Evolutionary conservation across 2,113 vertebrate species (phyloP).

Genomic region (Myodes glareolus): DNA sequence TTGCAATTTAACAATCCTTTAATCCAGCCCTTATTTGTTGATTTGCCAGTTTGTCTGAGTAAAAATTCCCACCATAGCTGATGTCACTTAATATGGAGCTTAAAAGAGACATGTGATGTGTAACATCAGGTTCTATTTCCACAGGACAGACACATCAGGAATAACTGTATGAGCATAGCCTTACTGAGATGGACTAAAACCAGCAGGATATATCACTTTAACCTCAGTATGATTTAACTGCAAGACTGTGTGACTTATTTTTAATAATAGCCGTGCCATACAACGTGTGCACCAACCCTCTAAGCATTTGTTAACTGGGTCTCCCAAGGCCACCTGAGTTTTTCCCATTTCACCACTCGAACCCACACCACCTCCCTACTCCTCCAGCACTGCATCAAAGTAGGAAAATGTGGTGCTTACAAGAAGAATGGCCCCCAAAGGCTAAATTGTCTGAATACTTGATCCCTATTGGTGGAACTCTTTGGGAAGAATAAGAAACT

Average conservation of each 20-base stretch:
- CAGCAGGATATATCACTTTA: background rate
- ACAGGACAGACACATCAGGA: background rate
- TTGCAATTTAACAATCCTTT: background rate
- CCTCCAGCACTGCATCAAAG: background rate
- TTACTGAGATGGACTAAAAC: background rate
- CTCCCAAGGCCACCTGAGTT: background rate
- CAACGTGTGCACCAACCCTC: background rate
- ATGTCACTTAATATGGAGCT: background rate
- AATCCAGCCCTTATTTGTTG: background rate
- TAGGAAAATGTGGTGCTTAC: background rate
- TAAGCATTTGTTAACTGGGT: background rate
- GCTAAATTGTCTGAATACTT: background rate
- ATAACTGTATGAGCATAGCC: background rate
- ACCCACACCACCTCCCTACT: background rate
- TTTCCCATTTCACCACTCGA: rapidly evolving
- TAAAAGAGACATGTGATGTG: background rate
- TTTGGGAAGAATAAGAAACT: background rate
- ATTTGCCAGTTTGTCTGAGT: background rate
- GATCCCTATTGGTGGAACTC: background rate
- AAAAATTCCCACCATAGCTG: background rate
- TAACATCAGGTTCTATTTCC: background rate
- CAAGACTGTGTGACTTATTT: background rate
- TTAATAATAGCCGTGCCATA: background rate
- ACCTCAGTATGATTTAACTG: background rate
- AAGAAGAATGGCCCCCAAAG: background rate